Conservation (phyloP, 2,797 vertebrate species). For the Tolypeutes matacus region DNA sequence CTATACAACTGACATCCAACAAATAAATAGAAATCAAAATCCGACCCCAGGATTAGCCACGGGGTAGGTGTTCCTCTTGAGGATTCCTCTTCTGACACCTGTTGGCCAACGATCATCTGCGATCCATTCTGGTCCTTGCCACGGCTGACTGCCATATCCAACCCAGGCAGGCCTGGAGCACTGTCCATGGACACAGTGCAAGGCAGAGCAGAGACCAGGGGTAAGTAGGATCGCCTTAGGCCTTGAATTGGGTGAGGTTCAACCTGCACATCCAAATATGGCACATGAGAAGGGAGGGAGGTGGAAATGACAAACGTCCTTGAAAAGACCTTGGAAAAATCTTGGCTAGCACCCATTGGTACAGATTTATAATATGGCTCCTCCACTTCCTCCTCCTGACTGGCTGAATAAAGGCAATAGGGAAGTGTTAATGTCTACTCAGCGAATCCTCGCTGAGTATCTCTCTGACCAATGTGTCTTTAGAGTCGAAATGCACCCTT, state of each 20-base stretch:
- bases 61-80: slow-evolving; percentile 54
- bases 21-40: slow-evolving; percentile 64
- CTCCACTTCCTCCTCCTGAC: neutral
- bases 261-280: no score
- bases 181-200: neutral
- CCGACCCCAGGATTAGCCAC: slow-evolving; percentile 57
- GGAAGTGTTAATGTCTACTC: no score
- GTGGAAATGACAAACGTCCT: neutral
- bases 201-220: neutral
- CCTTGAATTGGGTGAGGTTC: neutral
- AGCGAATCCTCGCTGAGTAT: neutral
- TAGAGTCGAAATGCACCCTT: neutral
- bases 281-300: neutral
- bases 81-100: slow-evolving; percentile 56
- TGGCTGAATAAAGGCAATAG: neutral
- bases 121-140: slow-evolving; percentile 49
- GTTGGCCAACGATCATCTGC: slow-evolving; percentile 40
- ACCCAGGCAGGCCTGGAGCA: neutral
- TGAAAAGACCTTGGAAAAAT: neutral
- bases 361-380: neutral
- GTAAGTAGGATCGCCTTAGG: neutral
- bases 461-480: neutral
- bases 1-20: neutral
- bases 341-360: neutral
- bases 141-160: slow-evolving; percentile 36